Base-by-base conservation (phyloP, 92 coral and sea anemone species). In the Phymanthus crucifer region DNA sequence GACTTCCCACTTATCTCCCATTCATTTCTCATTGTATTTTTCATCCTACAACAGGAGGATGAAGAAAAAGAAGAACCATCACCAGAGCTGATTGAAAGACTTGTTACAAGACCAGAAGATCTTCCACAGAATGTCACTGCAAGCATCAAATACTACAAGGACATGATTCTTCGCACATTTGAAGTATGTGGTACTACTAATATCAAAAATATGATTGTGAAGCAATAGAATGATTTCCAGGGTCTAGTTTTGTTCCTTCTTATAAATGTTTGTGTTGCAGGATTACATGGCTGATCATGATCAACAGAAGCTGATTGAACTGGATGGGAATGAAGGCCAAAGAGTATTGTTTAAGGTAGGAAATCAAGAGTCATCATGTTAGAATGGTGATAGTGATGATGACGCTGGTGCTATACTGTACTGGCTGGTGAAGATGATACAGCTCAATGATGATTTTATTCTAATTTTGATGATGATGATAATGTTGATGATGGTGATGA, bases 221-320 rank as follows among this genome's bases (percentile, higher is more conserved):
- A n/a, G n/a, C n/a, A n/a, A n/a, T n/a, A n/a, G n/a, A n/a, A n/a
- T n/a, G n/a, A n/a, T n/a, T n/a, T n/a, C n/a, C n/a, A n/a, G n/a
- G n/a, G 52, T 36, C 13, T 18, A 31, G 8, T 19, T 24, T n/a
- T 21, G 12, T 34, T 1, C 18, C 45, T 4, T 76, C 11, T 75
- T 52, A 45, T 23, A 3, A 16, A 9, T 18, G 11, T 40, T 72
- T 3, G 21, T 2, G 54, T n/a, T 70, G 4, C 71, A 94, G 98
- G 98, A 94, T 68, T 94, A 90, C 75, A 94, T 94, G 92, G 91
- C 94, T 7, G 98, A 94, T 58, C 93, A 92, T 80, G 98, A 94
- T 73, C 98, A 88, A 82, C 97, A 92, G 77, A 89, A 80, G 61
- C 90, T 94, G 1, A 94, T 94, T 52, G 98, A 94, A 80, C 87